Percentiles rank a stretch among this genome's conserved stretches.
Evolutionary conservation across 2,113 vertebrate genomes (phyloP).

Genomic region (Phoxinus phoxinus): DNA sequence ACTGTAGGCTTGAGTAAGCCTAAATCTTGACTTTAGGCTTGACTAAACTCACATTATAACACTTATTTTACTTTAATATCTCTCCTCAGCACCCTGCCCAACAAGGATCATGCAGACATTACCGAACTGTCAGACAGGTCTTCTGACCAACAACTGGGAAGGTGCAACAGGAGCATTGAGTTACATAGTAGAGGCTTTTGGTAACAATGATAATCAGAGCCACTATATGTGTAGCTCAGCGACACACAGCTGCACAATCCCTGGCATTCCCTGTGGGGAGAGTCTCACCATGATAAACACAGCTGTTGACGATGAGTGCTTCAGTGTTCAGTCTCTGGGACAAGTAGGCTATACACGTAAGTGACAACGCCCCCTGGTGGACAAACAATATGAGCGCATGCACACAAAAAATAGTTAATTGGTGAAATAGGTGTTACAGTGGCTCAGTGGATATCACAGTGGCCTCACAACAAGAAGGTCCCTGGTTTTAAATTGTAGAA

Average conservation of each 20-base stretch:
- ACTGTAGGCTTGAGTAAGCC: background rate
- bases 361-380: background rate
- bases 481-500: too few species aligned
- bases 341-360: slow-evolving; percentile 73
- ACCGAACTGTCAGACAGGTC: slow-evolving; percentile 63
- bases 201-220: slow-evolving; percentile 63
- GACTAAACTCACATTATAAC: background rate
- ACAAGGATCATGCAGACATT: slow-evolving; percentile 69
- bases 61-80: background rate
- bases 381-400: background rate
- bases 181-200: slow-evolving; percentile 72
- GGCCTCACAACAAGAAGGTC: background rate
- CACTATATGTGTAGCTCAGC: slow-evolving; percentile 75
- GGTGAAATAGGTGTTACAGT: background rate
- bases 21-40: background rate
- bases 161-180: slow-evolving; percentile 66
- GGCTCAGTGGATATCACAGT: background rate
- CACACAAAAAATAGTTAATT: background rate
- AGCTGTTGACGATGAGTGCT: slow-evolving; percentile 72
- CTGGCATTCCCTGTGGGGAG: slow-evolving; percentile 73
- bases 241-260: slow-evolving; percentile 74
- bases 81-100: slow-evolving; percentile 75
- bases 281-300: slow-evolving; percentile 72
- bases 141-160: slow-evolving; percentile 74
- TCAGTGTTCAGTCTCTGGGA: slow-evolving; percentile 65